Evolutionary conservation across 2,797 vertebrate genomes (phyloP), one percentile per base, ranked within the genome.

Genomic region (Sternarchorhynchus goeldii): DNA sequence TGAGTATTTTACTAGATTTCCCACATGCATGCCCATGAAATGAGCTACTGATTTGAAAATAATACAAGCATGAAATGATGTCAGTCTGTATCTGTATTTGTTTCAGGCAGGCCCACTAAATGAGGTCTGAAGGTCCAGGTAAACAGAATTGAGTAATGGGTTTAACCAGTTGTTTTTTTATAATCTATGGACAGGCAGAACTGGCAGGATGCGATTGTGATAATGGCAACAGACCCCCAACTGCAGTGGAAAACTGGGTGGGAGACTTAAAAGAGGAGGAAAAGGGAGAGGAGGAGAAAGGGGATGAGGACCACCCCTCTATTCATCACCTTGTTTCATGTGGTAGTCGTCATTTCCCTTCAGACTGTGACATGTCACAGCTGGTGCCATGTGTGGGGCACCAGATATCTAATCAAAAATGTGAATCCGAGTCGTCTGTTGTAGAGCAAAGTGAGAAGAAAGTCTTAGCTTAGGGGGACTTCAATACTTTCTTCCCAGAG

Each of bases 161-260:
- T 70, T 57, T 41, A 25, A 20, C n/a, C 6, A 60, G 68, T 41
- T 75, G 73, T 90, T 79, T 76, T 91, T 91, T 89, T 90, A 90
- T 92, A 84, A 84, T 73, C 86, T 89, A 88, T 88, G 91, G 90
- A 90, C 87, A 91, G 88, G 85, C 88, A 91, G 88, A 88, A 87
- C 89, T 91, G 90, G 88, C 85, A 88, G 82, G 79, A 82, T 85
- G 83, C 89, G 90, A 91, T 91, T 85, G 83, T 89, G 90, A 91
- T 91, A 91, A 91, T 86, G 88, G 75, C 84, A 82, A 83, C 73
- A 65, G 75, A 87, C 88, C 14, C 56, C 83, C 88, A 73, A 90
- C 77, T 25, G 60, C 82, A 82, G 68, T 78, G 73, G 64, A 85
- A 88, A 90, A 88, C 82, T 31, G 75, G 83, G 85, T 85, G 88